Percentiles rank a stretch among this genome's conserved stretches.
Conservation (phyloP, 2,797 vertebrate species). For the Melanotaenia trifasciata region DNA sequence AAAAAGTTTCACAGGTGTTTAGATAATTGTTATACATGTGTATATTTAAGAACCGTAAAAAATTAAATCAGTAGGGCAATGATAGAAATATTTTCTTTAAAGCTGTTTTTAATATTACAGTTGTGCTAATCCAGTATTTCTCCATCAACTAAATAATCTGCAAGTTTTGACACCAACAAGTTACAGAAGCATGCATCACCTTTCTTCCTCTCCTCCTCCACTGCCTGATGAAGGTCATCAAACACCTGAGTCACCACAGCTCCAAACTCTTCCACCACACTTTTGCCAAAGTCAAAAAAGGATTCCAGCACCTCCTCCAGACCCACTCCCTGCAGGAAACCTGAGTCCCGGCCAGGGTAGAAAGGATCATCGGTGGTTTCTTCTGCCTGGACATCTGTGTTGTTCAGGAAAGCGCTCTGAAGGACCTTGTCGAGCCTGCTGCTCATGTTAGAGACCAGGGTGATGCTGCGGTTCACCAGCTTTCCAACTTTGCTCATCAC, state of each 20-base stretch:
- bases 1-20: not conserved
- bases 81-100: not conserved
- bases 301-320: slow-evolving; percentile 85
- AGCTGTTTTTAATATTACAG: not conserved
- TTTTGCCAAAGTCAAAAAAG: slow-evolving; percentile 88
- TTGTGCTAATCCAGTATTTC: not conserved
- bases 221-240: slow-evolving; percentile 72
- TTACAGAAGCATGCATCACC: slow-evolving; percentile 56
- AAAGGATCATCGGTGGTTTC: slow-evolving; percentile 51
- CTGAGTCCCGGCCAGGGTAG: slow-evolving; percentile 64
- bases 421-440: slow-evolving; percentile 85
- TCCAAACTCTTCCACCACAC: slow-evolving; percentile 86
- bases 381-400: slow-evolving; percentile 41
- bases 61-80: no score
- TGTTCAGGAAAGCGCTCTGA: slow-evolving; percentile 83
- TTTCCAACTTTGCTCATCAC: slow-evolving; percentile 77
- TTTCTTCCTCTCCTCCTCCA: slow-evolving; percentile 76
- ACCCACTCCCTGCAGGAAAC: slow-evolving; percentile 83
- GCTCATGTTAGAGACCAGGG: slow-evolving; percentile 85
- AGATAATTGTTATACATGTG: not conserved
- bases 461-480: slow-evolving; percentile 84
- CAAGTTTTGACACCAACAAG: not conserved
- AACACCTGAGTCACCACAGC: slow-evolving; percentile 84
- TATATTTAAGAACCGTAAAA: not conserved
- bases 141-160: not conserved